Evolutionary conservation across 1,140 invertebrate species (phyloP).

Genomic region (Eriosoma lanigerum): DNA sequence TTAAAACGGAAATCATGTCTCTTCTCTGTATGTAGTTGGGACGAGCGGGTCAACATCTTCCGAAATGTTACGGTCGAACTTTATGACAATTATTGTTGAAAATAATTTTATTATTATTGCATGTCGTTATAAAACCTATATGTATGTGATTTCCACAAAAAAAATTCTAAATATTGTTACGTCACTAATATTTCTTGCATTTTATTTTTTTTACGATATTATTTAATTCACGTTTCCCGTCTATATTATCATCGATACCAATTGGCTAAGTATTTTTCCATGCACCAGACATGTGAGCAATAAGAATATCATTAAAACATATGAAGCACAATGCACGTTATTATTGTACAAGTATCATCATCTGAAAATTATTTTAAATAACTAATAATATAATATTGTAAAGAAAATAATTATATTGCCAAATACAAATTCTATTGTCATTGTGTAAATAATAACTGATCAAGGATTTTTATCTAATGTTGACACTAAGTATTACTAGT

Average conservation of each 20-base stretch:
- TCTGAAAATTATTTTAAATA: not conserved
- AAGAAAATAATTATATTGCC: too few relatives aligned
- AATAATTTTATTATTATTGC: not conserved
- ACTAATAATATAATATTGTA: too few relatives aligned
- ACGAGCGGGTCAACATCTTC: not conserved
- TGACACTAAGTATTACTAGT: too few relatives aligned
- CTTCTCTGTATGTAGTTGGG: not conserved
- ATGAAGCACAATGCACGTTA: not conserved
- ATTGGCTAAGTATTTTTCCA: not conserved
- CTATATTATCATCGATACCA: not conserved
- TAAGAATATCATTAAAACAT: not conserved
- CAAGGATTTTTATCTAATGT: too few relatives aligned
- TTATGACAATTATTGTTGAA: constrained; percentile 22
- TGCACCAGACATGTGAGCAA: not conserved
- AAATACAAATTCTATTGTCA: too few relatives aligned
- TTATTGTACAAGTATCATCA: not conserved
- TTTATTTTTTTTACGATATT: not conserved
- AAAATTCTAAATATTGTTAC: not conserved
- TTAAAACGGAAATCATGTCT: constrained; percentile 35
- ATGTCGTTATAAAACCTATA: not conserved
- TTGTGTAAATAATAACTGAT: too few relatives aligned
- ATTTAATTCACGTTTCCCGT: not conserved
- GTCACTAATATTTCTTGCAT: not conserved
- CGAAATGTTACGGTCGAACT: constrained; percentile 19
- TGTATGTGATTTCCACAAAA: not conserved